Conservation (phyloP, 1,140 invertebrate genomes). For the Branchinecta lynchi region DNA sequence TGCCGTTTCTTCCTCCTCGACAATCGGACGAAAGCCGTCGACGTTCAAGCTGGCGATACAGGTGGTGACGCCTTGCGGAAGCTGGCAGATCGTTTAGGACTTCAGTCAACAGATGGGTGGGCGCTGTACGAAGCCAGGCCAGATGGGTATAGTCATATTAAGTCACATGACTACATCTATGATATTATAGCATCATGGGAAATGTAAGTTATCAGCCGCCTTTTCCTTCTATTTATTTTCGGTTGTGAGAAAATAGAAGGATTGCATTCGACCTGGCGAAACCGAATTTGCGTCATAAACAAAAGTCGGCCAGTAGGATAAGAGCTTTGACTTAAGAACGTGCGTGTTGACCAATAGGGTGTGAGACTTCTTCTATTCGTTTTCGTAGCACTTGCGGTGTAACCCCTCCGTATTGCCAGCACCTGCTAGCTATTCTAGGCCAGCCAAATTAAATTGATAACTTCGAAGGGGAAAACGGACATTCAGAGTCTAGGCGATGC, state of each 20-base stretch:
- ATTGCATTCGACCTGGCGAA: constrained; percentile 4
- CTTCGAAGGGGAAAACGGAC: no score
- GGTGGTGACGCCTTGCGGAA: constrained; percentile 73
- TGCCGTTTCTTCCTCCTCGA: constrained; percentile 91
- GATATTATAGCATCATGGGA: constrained; percentile 90
- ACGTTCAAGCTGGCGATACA: constrained; percentile 66
- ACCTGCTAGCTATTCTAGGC: no score
- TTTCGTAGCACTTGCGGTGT: no score
- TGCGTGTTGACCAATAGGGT: no score
- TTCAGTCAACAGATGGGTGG: constrained; percentile 75
- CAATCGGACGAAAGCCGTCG: constrained; percentile 84
- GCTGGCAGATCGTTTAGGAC: constrained; percentile 71
- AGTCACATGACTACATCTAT: constrained; percentile 79
- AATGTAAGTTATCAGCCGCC: constrained; percentile 43
- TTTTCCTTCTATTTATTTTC: no score
- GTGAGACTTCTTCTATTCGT: no score
- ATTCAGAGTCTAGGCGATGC: no score
- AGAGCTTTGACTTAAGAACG: no score
- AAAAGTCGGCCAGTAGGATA: no score
- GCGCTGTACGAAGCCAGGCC: constrained; percentile 63
- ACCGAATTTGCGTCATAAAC: background rate
- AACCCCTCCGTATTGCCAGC: no score
- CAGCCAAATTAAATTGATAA: no score
- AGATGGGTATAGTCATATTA: constrained; percentile 77
- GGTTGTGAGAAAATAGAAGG: no score